phyloP scores from a whole-genome alignment of 2,113 vertebrate genomes.

The Misgurnus anguillicaudatus region DNA sequence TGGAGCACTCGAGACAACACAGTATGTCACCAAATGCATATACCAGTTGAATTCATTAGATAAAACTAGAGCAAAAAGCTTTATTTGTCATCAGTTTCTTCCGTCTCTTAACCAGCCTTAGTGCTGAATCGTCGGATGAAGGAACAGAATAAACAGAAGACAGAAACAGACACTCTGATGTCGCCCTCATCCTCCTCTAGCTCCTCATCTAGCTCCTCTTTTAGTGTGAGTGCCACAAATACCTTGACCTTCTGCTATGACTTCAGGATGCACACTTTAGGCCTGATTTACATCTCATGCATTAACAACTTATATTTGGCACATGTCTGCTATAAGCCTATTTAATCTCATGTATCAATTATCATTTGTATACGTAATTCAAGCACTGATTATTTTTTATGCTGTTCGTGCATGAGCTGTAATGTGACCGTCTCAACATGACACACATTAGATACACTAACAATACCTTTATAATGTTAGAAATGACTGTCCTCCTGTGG shows the following conservation, averaged over 20 bases:
- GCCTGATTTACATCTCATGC: no score
- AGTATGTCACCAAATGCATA: constrained; percentile 58
- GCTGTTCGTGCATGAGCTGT: no score
- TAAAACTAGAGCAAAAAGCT: not conserved
- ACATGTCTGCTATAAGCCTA: no score
- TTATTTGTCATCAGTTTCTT: not conserved
- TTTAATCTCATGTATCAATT: no score
- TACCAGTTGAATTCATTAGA: not conserved
- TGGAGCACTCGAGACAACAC: constrained; percentile 73
- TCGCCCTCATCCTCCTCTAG: constrained; percentile 44
- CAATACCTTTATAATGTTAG: not conserved
- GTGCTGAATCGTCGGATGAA: constrained; percentile 69
- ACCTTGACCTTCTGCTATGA: not conserved
- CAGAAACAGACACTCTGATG: not conserved
- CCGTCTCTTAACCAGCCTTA: constrained; percentile 54
- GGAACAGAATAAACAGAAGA: constrained; percentile 45
- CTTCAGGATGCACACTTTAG: no score
- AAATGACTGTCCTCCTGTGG: not conserved
- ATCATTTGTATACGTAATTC: no score
- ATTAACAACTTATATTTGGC: no score
- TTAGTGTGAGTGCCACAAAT: constrained; percentile 62
- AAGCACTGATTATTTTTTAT: no score
- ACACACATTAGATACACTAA: not conserved
- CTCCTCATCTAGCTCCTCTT: constrained; percentile 58
- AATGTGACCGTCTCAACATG: no score